A percentile compares a stretch with the other conserved stretches of the same genome.
These are phyloP conservation scores for Stegastes partitus DNA, from an alignment of 2,113 vertebrate genomes.

Conservation along the genomic window DNA sequence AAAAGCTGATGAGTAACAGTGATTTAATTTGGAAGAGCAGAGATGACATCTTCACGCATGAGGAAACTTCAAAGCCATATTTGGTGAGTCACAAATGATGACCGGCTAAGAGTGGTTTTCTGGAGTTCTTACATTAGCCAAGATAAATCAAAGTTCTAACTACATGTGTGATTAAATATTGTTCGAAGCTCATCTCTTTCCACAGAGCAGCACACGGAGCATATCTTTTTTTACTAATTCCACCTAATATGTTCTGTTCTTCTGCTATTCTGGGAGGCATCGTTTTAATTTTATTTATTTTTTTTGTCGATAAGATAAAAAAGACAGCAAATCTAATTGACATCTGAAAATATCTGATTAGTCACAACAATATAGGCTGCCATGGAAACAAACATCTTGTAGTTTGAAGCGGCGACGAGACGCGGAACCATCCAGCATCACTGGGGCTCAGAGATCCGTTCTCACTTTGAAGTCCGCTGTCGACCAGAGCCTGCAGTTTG, in stretches of 20 bases:
- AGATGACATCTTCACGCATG: conserved; percentile 65
- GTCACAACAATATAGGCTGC: conserved; percentile 48
- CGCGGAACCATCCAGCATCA: conserved; percentile 53
- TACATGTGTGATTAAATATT: conserved; percentile 41
- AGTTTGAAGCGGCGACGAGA: conserved; percentile 41
- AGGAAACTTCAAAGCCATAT: conserved; percentile 60
- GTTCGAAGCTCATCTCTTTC: conserved; percentile 27
- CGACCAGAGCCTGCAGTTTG: conserved; percentile 54
- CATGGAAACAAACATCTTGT: conserved; percentile 56
- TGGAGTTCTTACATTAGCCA: conserved; percentile 43
- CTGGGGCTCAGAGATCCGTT: conserved; percentile 62
- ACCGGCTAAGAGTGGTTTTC: conserved; percentile 29
- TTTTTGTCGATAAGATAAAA: conserved; percentile 52
- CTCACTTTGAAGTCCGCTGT: conserved; percentile 70
- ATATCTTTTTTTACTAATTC: conserved; percentile 35
- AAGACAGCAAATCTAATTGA: conserved; percentile 36
- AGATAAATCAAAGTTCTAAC: conserved; percentile 46
- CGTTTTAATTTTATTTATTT: neutral
- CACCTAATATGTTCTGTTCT: conserved; percentile 27
- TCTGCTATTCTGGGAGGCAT: conserved; percentile 22
- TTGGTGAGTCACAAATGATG: conserved; percentile 58
- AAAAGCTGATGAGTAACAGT: conserved; percentile 65
- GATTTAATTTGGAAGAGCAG: conserved; percentile 69
- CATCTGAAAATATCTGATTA: conserved; percentile 59
- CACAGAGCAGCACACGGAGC: conserved; percentile 12